A percentile compares a stretch with the other conserved stretches of the same genome.
These are phyloP conservation scores for Reticulitermes lucifugus DNA, from an alignment of 2,888 invertebrate genomes.

Conservation along the genomic window DNA sequence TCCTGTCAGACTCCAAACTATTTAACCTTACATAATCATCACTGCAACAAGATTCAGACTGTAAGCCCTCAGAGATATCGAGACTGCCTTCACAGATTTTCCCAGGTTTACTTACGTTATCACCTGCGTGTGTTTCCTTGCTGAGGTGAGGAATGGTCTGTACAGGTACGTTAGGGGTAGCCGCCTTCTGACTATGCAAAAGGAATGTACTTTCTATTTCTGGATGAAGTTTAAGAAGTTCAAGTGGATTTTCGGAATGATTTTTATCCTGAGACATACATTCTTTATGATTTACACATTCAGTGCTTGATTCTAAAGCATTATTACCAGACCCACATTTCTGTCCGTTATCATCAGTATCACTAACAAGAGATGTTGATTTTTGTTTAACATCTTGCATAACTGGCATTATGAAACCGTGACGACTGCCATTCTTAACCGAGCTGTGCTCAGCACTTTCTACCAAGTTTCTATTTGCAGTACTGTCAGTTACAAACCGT, in stretches of 20 bases:
- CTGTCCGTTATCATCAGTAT: neutral
- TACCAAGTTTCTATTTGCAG: neutral
- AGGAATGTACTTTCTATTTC: neutral
- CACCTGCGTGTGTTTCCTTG: neutral
- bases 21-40: neutral
- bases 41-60: neutral
- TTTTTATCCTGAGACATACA: too few relatives aligned
- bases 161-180: neutral
- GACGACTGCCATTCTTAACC: neutral
- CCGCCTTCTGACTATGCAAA: neutral
- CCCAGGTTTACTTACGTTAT: neutral
- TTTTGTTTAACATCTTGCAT: neutral
- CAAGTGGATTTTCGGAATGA: too few relatives aligned
- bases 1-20: neutral
- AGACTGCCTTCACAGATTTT: slow-evolving; percentile 3
- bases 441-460: neutral
- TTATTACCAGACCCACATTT: neutral
- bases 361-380: neutral
- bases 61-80: neutral
- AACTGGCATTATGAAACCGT: neutral
- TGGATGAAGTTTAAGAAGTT: neutral
- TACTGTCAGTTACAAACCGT: neutral
- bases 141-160: neutral
- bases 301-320: too few relatives aligned
- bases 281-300: too few relatives aligned